These are phyloP conservation scores for Cepphus grylle DNA, from an alignment of 2,113 vertebrate species.

Conservation along the genomic window DNA sequence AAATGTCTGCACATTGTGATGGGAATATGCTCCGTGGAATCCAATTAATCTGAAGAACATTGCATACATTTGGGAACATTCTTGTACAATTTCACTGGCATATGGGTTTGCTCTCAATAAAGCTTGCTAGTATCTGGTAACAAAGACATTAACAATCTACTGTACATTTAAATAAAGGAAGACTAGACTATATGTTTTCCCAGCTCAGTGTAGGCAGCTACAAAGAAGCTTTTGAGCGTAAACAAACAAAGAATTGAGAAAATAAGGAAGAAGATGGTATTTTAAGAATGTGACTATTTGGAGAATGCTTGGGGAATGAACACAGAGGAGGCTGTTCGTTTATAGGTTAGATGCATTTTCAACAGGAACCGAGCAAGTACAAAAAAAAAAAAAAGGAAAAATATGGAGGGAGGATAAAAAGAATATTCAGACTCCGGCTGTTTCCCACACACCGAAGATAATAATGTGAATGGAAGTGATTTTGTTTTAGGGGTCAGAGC, in stretches of 20 bases:
- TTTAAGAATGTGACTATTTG: conserved; percentile 91
- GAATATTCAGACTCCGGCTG: conserved; percentile 62
- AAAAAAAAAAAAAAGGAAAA: conserved; percentile 7
- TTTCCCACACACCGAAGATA: conserved; percentile 83
- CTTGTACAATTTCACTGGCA: background rate
- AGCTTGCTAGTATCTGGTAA: conserved; percentile 15
- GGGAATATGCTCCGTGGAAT: background rate
- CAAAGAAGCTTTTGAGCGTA: conserved; percentile 91
- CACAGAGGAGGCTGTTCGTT: conserved; percentile 75
- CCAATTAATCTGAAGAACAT: conserved; percentile 25
- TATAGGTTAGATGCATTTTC: conserved; percentile 66
- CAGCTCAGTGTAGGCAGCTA: conserved; percentile 81
- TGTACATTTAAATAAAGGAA: conserved; percentile 46
- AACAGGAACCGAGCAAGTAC: conserved; percentile 58
- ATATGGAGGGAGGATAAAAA: conserved; percentile 32
- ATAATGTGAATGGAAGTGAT: conserved; percentile 73
- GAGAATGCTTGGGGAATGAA: conserved; percentile 84
- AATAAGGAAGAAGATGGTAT: conserved; percentile 95
- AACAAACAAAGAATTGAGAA: conserved; percentile 97
- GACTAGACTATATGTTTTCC: conserved; percentile 74
- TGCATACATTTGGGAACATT: conserved; percentile 34
- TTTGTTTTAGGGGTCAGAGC: conserved; percentile 61
- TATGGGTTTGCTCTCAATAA: conserved; percentile 51
- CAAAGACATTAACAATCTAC: conserved; percentile 50
- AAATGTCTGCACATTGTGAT: background rate